phyloP scores from a whole-genome alignment of 1,140 invertebrate species.

The Microplitis mediator region DNA sequence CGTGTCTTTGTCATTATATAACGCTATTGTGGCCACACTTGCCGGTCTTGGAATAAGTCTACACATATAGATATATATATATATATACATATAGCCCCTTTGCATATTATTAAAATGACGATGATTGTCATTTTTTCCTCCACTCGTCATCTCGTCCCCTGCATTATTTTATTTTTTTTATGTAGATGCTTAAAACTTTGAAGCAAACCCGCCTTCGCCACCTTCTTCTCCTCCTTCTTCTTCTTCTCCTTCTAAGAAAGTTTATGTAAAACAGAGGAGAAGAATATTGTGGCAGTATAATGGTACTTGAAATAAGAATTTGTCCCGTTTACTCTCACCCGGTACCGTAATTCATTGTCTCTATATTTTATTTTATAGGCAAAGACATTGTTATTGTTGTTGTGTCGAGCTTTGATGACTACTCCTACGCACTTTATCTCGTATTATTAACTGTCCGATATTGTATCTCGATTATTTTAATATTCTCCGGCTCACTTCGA shows the following conservation, averaged over 20 bases:
- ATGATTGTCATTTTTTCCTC: slow-evolving; percentile 61
- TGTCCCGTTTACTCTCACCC: no score
- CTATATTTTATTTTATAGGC: no score
- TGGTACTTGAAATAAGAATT: no score
- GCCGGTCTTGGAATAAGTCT: slow-evolving; percentile 56
- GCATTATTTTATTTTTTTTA: slow-evolving; percentile 26
- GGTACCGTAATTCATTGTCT: no score
- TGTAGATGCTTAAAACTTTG: not conserved
- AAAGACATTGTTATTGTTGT: no score
- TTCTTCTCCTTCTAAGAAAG: not conserved
- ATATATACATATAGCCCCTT: slow-evolving; percentile 32
- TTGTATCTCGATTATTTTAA: no score
- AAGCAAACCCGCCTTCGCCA: slow-evolving; percentile 12
- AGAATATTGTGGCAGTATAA: no score
- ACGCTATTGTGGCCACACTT: slow-evolving; percentile 63
- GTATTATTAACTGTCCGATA: no score
- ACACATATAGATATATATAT: slow-evolving; percentile 33
- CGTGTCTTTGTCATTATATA: slow-evolving; percentile 64
- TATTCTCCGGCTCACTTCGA: no score
- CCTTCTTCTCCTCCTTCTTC: slow-evolving; percentile 6
- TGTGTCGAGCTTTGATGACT: no score
- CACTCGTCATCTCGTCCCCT: slow-evolving; percentile 30
- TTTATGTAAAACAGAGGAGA: not conserved
- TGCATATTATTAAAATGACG: slow-evolving; percentile 64
- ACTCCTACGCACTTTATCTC: no score